phyloP scores from a whole-genome alignment of 2,888 invertebrate genomes.

The Heliconius sara region DNA sequence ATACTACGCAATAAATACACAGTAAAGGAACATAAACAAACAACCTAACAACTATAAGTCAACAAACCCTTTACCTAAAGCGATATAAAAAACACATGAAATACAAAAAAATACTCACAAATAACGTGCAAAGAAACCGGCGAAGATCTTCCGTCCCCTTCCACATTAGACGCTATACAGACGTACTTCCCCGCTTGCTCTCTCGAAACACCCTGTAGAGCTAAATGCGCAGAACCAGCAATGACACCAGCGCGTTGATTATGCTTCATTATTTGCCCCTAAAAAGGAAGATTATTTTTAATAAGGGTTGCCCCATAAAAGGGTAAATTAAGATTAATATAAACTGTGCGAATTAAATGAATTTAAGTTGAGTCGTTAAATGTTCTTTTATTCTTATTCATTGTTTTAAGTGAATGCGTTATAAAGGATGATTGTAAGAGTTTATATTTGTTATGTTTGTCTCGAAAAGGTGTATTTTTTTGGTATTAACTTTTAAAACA shows the following conservation, averaged over 20 bases:
- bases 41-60: not conserved
- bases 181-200: conserved; percentile 94
- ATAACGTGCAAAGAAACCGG: conserved; percentile 92
- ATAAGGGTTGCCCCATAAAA: conserved; percentile 17
- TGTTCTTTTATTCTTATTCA: conserved; percentile 13
- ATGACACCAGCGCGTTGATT: conserved; percentile 94
- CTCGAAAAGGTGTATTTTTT: not conserved
- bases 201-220: conserved; percentile 90
- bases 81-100: not conserved
- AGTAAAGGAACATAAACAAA: not conserved
- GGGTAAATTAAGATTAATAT: conserved; percentile 31
- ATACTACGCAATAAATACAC: not conserved
- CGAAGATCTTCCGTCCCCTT: conserved; percentile 94
- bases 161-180: conserved; percentile 95
- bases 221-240: conserved; percentile 92
- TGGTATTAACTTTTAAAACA: not conserved
- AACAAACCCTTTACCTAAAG: not conserved
- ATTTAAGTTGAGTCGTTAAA: conserved; percentile 24
- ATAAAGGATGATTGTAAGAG: not conserved
- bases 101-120: conserved; percentile 86
- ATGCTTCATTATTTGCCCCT: conserved; percentile 93
- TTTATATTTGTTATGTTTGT: not conserved
- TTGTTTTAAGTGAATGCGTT: conserved; percentile 13
- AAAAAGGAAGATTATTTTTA: conserved; percentile 52
- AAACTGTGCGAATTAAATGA: conserved; percentile 27